Evolutionary conservation across 2,888 invertebrate species (phyloP), one percentile per base, ranked within the genome.

Genomic region (Eupithecia vulgata): DNA sequence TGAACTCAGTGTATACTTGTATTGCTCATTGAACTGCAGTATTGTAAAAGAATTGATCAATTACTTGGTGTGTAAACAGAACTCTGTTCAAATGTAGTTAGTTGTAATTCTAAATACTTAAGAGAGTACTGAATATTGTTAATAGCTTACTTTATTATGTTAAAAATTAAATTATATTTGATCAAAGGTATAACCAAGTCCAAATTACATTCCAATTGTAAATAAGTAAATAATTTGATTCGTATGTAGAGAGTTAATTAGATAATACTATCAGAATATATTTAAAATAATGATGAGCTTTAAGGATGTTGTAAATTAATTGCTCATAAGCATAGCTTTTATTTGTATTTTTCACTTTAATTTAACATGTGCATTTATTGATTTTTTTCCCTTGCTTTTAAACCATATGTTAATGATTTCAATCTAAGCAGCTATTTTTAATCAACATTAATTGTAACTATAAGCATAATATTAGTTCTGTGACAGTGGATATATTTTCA

Each of bases 71-170:
- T 88, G 77, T 88, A 86, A 84, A 87, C 87, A 87, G 83, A 84
- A 81, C 83, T 84, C 83, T 81, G 81, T 83, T 84, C 82, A 79
- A 78, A 81, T 76, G 78, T 84, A 84, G 78, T 70, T 83, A 82
- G 79, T 73, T 83, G 78, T 82, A 79, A 77, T 76, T 83, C 81
- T 82, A 84, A 78, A 81, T 80, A 80, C 17, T 84, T 91, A 92
- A 91, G 90, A 88, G 90, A 91, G 93, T 94, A 93, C 93, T 94
- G 92, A 86, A 92, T 92, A 90, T 88, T 88, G 86, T 89, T 90
- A 90, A 74, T 87, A 87, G 84, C 83, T 86, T 86, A 82, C 80
- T 86, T 85, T 84, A 82, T 78, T 85, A 87, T 86, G 84, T 85
- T 87, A 84, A 83, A 84, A 88, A 78, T 84, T 66, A 77, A 86